Percentiles rank a stretch among this genome's conserved stretches.
Conservation (phyloP, 2,888 invertebrate species). For the Protodeltote pygarga region DNA sequence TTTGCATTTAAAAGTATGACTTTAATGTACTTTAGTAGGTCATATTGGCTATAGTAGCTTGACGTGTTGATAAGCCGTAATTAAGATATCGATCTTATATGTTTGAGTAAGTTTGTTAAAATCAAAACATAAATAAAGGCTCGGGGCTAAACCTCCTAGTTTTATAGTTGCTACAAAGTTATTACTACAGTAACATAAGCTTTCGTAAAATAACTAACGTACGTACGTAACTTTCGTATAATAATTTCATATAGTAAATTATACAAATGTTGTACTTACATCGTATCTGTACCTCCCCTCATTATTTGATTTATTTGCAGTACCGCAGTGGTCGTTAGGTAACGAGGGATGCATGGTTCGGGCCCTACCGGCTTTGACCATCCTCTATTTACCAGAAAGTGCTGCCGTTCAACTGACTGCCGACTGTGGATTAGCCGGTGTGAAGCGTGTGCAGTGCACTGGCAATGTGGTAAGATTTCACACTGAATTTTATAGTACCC, state of each 20-base stretch:
- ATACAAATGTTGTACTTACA: no score
- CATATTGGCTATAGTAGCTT: no score
- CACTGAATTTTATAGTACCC: neutral
- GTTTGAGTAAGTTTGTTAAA: constrained; percentile 16
- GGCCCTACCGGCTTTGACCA: constrained; percentile 91
- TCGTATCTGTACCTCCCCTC: neutral
- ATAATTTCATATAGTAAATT: no score
- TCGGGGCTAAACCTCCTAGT: constrained; percentile 25
- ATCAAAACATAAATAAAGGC: constrained; percentile 35
- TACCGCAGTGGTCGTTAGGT: constrained; percentile 91
- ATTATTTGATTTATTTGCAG: constrained; percentile 73
- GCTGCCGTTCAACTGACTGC: constrained; percentile 91
- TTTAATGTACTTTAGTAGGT: no score
- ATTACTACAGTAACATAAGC: no score
- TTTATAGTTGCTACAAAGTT: constrained; percentile 22
- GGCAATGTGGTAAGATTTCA: constrained; percentile 89
- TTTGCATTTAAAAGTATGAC: no score
- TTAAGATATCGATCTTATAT: neutral
- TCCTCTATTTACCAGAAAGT: constrained; percentile 92
- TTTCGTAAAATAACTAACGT: constrained; percentile 29
- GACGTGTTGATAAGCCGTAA: no score
- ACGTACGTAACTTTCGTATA: no score
- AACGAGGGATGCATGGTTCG: constrained; percentile 90
- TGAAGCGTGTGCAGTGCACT: constrained; percentile 91
- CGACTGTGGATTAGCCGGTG: constrained; percentile 91